Base-by-base conservation (phyloP, 2,113 vertebrate genomes). In the Barbus barbus region DNA sequence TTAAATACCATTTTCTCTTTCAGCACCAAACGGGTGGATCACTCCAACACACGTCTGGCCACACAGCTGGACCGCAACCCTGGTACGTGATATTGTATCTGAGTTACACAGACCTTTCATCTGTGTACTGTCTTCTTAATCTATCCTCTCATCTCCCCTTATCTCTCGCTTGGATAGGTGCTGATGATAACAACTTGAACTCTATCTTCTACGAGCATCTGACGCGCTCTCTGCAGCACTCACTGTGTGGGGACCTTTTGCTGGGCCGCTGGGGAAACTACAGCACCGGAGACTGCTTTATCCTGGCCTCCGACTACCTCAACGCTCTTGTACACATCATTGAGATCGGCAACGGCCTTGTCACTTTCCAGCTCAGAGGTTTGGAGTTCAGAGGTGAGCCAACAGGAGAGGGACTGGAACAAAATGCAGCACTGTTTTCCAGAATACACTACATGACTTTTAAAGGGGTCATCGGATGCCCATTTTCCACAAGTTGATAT, bases 171-270 rank as follows among this genome's bases (percentile, higher is more conserved):
- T 33, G 8, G 11, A 0, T 71, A 97, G 96, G 96, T 33, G 95
- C 96, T 0, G 96, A 97, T 0, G 96, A 97, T 93, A 97, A 97
- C 92, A 97, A 97, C 84, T 92, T 97, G 85, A 97, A 97, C 90
- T 97, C 96, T 0, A 97, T 97, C 86, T 97, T 97, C 92, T 97
- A 97, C 0, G 96, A 97, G 91, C 96, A 97, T 91, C 86, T 97
- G 90, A 96, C 96, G 0, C 96, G 96, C 86, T 97, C 96, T 0
- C 93, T 97, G 89, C 96, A 97, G 93, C 96, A 96, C 92, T 96
- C 95, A 9, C 93, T 97, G 82, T 97, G 96, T 53, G 96, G 96
- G 60, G 96, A 97, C 90, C 93, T 97, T 89, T 90, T 95, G 78
- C 93, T 97, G 28, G 96, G 96, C 18, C 96, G 96, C 89, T 97